Base-by-base conservation (phyloP, 2,888 invertebrate species). In the Cheilosia pagana region DNA sequence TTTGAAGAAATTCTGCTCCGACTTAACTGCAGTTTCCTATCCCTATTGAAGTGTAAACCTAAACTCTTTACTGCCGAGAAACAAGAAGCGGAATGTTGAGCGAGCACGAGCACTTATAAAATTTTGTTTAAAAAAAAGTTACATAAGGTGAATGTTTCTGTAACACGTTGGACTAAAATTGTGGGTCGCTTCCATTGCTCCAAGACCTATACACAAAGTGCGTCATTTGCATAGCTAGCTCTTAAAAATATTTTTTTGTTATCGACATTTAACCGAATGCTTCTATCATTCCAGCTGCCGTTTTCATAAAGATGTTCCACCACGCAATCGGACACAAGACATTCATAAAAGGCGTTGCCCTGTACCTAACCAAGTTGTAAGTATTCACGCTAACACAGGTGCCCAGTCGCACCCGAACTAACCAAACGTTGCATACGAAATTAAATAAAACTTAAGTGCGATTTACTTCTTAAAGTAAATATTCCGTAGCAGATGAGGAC, bases 261-360 rank as follows among this genome's bases (percentile, higher is more conserved):
- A 14, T n/a, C 16, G n/a, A 43, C n/a, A 6, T 16, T n/a, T 1
- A 48, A 21, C 21, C 4, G 3, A 21, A 23, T 10, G 16, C 50
- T 5, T 52, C 28, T 67, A 7, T 19, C 12, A 16, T 67, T 74
- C 0, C 45, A 89, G 88, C 90, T 14, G 90, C 91, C 28, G 90
- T 90, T 60, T 89, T 91, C 8, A 89, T 91, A 19, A 89, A 89
- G 76, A 91, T 91, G 91, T 91, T 91, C 50, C 91, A 91, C 81
- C 90, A 91, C 41, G 91, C 91, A 52, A 90, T 91, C 25, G 88
- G 89, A 14, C 88, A 88, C 59, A 88, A 89, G 71, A 89, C 89
- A 1, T 91, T 91, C 65, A 87, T 90, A 43, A 87, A 88, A 0
- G 91, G 89, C 35, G 87, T 91, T 16, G 87, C 87, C 7, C 77